phyloP scores from a whole-genome alignment of 2,888 invertebrate species.

The Pristionchus mayeri region DNA sequence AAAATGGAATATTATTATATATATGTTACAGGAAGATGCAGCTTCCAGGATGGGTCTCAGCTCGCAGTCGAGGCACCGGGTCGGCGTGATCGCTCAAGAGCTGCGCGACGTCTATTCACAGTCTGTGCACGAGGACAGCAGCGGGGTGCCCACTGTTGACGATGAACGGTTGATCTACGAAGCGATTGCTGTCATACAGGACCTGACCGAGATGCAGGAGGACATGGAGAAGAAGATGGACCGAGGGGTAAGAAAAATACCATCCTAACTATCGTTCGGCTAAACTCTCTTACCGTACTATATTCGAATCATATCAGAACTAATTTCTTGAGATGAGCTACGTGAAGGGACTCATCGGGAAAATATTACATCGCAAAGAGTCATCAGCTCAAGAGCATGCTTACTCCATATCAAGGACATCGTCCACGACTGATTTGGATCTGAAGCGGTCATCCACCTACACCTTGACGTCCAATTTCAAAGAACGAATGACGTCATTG shows the following conservation, averaged over 20 bases:
- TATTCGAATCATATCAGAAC: too few species aligned
- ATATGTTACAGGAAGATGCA: constrained; percentile 82
- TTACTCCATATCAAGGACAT: background rate
- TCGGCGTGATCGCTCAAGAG: constrained; percentile 85
- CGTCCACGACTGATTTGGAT: too few species aligned
- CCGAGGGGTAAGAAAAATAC: constrained; percentile 92
- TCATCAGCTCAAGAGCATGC: background rate
- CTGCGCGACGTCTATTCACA: constrained; percentile 88
- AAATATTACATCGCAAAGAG: too few species aligned
- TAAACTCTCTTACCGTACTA: too few species aligned
- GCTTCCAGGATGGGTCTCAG: constrained; percentile 88
- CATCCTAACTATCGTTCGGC: too few species aligned
- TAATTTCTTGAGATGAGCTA: constrained; percentile 72
- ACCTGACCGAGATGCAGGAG: constrained; percentile 94
- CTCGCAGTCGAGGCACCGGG: constrained; percentile 83
- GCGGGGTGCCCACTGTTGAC: constrained; percentile 95
- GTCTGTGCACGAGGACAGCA: constrained; percentile 90
- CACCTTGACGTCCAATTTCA: constrained; percentile 25
- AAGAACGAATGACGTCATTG: too few species aligned
- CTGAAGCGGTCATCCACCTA: too few species aligned
- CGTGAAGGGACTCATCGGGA: constrained; percentile 25
- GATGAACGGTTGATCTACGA: constrained; percentile 99
- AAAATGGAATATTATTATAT: too few species aligned
- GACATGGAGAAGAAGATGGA: constrained; percentile 94
- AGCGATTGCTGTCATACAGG: constrained; percentile 97